Evolutionary conservation across 2,797 vertebrate species (phyloP).

Genomic region (Poeciliopsis paucimaculata): DNA sequence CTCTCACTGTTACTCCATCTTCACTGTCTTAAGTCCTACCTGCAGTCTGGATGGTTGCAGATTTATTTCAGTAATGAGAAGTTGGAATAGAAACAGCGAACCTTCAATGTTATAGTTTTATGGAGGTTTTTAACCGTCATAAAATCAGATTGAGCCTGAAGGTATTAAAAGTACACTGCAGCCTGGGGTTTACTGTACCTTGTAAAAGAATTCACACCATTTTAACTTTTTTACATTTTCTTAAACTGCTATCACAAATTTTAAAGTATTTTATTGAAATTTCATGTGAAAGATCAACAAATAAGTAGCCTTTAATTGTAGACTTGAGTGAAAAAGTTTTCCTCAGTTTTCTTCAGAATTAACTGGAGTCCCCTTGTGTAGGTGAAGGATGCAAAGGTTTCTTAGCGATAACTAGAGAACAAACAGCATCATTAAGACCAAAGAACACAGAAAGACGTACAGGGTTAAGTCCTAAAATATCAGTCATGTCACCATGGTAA

Average conservation of each 20-base stretch:
- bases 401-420: not conserved
- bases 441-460: not conserved
- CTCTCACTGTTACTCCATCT: constrained; percentile 35
- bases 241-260: not conserved
- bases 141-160: constrained; percentile 10
- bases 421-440: not conserved
- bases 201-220: not conserved
- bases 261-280: not conserved
- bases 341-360: not conserved
- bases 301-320: not conserved
- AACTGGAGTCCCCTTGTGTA: not conserved
- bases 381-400: not conserved
- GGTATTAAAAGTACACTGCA: constrained; percentile 10
- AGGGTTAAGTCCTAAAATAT: not conserved
- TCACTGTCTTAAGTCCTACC: constrained; percentile 33
- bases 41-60: constrained; percentile 17
- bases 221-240: not conserved
- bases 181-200: not conserved
- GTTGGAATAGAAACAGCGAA: constrained; percentile 18
- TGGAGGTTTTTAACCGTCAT: constrained; percentile 2
- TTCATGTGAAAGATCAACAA: not conserved
- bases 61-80: constrained; percentile 15
- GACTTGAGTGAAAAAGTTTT: not conserved
- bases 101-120: not conserved
- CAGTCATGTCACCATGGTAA: not conserved